Conservation (phyloP, 2,888 invertebrate species). For the Blastobasis adustella region DNA sequence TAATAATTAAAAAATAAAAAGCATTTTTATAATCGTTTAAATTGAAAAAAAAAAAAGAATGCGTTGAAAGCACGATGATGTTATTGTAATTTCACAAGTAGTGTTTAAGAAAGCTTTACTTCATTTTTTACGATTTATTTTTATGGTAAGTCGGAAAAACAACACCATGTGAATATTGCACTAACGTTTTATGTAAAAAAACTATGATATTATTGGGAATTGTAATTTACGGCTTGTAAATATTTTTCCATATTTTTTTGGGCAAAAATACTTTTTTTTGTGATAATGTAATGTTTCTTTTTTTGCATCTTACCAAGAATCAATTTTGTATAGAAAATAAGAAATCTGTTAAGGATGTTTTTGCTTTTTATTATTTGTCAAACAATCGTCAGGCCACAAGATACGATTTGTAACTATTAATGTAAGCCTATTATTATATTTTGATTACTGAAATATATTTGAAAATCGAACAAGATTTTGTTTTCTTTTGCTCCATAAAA, state of each 20-base stretch:
- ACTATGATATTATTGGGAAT: conserved; percentile 46
- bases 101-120: conserved; percentile 38
- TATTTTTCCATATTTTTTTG: conserved; percentile 27
- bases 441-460: conserved; percentile 76
- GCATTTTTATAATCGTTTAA: conserved; percentile 13
- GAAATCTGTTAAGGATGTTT: too few species aligned
- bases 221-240: conserved; percentile 50
- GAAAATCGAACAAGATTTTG: conserved; percentile 44
- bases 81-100: conserved; percentile 48
- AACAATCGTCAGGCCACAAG: conserved; percentile 43
- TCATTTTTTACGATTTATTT: conserved; percentile 30
- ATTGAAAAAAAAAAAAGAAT: conserved; percentile 13
- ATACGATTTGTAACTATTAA: conserved; percentile 72
- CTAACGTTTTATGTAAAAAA: conserved; percentile 54
- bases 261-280: conserved; percentile 22
- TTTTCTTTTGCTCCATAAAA: conserved; percentile 26
- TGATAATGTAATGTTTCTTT: conserved; percentile 13
- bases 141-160: conserved; percentile 27
- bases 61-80: conserved; percentile 45
- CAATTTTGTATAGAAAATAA: too few species aligned
- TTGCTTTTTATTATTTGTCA: conserved; percentile 18
- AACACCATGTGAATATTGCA: conserved; percentile 67
- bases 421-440: conserved; percentile 75
- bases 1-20: conserved; percentile 12
- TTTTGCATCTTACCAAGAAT: neutral